Base-by-base conservation (phyloP, 2,113 vertebrate species). In the Dicrurus megarhynchus region DNA sequence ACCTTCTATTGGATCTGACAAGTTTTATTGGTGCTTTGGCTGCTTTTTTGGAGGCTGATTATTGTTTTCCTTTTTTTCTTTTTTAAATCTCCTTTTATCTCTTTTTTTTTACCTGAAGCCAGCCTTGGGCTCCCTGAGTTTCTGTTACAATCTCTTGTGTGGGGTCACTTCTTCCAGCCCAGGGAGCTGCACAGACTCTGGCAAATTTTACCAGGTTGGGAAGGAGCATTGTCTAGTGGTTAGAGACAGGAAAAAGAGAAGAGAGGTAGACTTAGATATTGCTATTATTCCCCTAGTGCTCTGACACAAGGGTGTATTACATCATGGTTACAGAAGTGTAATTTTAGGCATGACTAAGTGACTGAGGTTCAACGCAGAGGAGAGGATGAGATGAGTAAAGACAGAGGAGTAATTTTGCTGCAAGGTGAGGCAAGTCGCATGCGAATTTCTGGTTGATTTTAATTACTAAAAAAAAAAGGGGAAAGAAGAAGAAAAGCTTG, bases 291-390 rank as follows among this genome's bases (percentile, higher is more conserved):
- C 77, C 63, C 77, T 52, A 20, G 39, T 33, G 35, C 39, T 68
- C 57, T 14, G n/a, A 56, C 4, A 2, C n/a, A 33, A 20, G 20
- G 39, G 27, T 28, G 42, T 53, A 16, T 90, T 85, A 61, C 82
- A 27, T 94, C 92, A 94, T 19, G 88, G 95, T 42, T 92, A 65
- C 59, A 74, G 22, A 60, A 65, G 67, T 57, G 65, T 59, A 21
- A 85, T 68, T 87, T 84, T 68, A 69, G 74, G 49, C 32, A 37
- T 90, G 95, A 95, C 70, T 96, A 94, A 91, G 93, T 89, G 95
- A 14, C 46, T 89, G 94, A 95, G 88, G 90, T 94, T 92, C 90
- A 61, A 61, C 0, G 0, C 27, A 49, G 65, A 74, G 30, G 21
- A 57, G 24, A 84, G 42, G 55, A 56, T 71, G 59, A 86, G 50